Base-by-base conservation (phyloP, 2,113 vertebrate genomes). In the Hypomesus transpacificus region DNA sequence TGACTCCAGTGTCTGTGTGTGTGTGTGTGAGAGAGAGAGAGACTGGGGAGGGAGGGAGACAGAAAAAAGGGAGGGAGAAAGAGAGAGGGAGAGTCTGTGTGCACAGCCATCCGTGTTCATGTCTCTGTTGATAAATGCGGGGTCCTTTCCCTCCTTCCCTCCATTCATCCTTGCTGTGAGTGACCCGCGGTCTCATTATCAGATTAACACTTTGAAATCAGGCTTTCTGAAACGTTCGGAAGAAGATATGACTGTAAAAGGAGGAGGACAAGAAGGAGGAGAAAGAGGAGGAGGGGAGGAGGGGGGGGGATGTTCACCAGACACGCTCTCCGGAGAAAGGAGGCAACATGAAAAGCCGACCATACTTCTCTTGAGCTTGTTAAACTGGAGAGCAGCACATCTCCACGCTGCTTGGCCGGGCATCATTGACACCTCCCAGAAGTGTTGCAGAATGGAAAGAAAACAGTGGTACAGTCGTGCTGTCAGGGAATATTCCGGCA, bases 151-250 rank as follows among this genome's bases (percentile, higher is more conserved):
- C 39, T 34, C 31, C 39, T 46, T 46, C 39, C 39, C 39, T 34
- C 31, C 31, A 7, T 79, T 79, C 82, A 13, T 69, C 51, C 72
- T 20, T 69, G 66, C 77, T 22, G 52, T 2, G 16, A 77, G 80
- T 87, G 74, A 84, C 64, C 46, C 14, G 22, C 71, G 57, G 80
- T 72, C 26, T 82, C 77, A 86, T 79, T 63, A 83, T 85, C 46
- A 75, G 22, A 21, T 73, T 80, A 46, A 17, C 56, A 75, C 78
- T 87, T 68, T 78, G 13, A 84, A 84, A 71, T 69, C 66, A 77
- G 34, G 31, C 4, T 77, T 82, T 69, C 26, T 56, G 74, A 22
- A 75, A 70, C 66, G 78, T 3, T 18, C 79, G 70, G 66, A 74
- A 78, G 76, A 65, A 53, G 68, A 74, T 21, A 3, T 75, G 28